A percentile compares a stretch with the other conserved stretches of the same genome.
These are phyloP conservation scores for Noturus placidus DNA, from an alignment of 2,113 vertebrate species.

Conservation along the genomic window DNA sequence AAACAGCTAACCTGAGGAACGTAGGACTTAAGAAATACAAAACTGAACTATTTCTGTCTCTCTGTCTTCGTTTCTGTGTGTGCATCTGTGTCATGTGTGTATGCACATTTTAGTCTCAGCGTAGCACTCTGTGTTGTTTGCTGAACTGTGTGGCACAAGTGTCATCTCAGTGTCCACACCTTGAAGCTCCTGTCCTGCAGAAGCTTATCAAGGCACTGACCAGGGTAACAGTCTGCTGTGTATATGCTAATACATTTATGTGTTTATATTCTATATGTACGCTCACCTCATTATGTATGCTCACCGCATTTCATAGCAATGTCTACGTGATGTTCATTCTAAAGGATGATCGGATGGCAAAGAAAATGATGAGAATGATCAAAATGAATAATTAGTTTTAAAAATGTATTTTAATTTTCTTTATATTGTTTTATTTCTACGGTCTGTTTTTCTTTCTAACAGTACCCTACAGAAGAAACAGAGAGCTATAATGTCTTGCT, in stretches of 20 bases:
- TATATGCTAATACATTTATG: neutral
- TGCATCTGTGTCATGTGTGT: neutral
- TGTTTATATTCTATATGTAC: neutral
- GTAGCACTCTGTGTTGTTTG: constrained; percentile 72
- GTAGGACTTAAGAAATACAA: neutral
- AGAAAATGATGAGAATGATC: neutral
- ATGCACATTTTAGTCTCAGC: constrained; percentile 65
- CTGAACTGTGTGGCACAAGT: constrained; percentile 73
- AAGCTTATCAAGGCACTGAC: constrained; percentile 71
- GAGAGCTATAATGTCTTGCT: constrained; percentile 52
- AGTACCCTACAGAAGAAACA: constrained; percentile 64
- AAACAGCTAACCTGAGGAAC: neutral
- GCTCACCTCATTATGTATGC: neutral
- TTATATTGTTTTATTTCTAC: constrained; percentile 5
- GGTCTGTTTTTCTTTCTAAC: constrained; percentile 21
- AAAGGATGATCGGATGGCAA: neutral
- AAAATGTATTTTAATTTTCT: neutral
- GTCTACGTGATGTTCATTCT: neutral
- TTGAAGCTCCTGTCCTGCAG: constrained; percentile 69
- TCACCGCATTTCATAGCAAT: neutral
- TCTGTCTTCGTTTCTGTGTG: neutral
- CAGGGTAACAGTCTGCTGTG: constrained; percentile 60
- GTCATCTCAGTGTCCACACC: constrained; percentile 67
- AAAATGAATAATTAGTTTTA: neutral
- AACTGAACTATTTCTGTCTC: neutral